These are phyloP conservation scores for Lithophane leautieri DNA, from an alignment of 2,888 invertebrate species.

Conservation along the genomic window DNA sequence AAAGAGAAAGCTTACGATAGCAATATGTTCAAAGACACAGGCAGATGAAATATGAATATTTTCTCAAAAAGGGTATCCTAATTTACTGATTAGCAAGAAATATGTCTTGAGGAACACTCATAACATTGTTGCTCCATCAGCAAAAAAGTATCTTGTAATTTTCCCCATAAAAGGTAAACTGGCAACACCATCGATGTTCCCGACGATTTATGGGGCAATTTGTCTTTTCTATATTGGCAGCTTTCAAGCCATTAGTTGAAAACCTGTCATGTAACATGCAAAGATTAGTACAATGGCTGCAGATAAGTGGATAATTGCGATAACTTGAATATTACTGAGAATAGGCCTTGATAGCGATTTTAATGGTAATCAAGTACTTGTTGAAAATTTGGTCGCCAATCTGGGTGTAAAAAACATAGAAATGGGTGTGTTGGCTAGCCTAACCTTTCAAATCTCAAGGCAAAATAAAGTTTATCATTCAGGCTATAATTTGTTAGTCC, in stretches of 20 bases:
- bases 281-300: slow-evolving; percentile 26
- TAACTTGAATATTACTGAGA: slow-evolving; percentile 11
- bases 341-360: slow-evolving; percentile 16
- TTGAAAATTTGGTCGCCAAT: slow-evolving; percentile 5
- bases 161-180: slow-evolving; percentile 38
- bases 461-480: neutral
- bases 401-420: neutral
- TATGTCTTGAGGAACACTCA: neutral
- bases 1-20: no score
- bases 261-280: slow-evolving; percentile 34
- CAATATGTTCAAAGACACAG: neutral
- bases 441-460: no score
- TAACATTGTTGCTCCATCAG: slow-evolving; percentile 19
- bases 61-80: neutral
- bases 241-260: slow-evolving; percentile 54
- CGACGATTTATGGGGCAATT: slow-evolving; percentile 65
- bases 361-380: neutral
- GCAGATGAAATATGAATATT: neutral
- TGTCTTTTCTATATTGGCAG: slow-evolving; percentile 59
- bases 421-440: neutral
- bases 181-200: slow-evolving; percentile 43
- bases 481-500: neutral
- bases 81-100: slow-evolving; percentile 16
- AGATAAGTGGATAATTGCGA: slow-evolving; percentile 36
- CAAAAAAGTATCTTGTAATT: slow-evolving; percentile 39